These are phyloP conservation scores for Philaethria dido DNA, from an alignment of 2,888 invertebrate genomes.

Conservation along the genomic window DNA sequence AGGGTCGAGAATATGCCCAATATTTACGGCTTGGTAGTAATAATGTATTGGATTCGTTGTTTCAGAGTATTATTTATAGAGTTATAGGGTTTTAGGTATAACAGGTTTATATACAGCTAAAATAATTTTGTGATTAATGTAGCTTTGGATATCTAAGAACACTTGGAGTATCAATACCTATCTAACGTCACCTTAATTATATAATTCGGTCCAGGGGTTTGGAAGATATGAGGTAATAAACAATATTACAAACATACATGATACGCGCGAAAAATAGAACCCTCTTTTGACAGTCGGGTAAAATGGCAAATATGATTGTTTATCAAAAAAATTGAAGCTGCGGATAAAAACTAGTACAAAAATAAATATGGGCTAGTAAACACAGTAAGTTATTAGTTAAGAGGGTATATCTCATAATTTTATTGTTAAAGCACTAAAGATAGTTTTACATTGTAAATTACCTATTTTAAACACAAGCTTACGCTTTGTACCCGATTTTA, in stretches of 20 bases:
- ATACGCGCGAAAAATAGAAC: no score
- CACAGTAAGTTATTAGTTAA: not conserved
- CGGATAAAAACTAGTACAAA: no score
- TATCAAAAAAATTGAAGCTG: no score
- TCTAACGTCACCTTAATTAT: no score
- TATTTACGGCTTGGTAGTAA: constrained; percentile 19
- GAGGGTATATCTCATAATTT: not conserved
- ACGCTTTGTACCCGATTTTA: constrained; percentile 16
- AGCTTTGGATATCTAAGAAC: no score
- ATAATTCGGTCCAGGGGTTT: no score
- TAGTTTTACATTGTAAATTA: constrained; percentile 12
- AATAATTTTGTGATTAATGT: not conserved
- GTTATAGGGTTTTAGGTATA: not conserved
- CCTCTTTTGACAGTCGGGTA: no score
- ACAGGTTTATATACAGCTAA: not conserved
- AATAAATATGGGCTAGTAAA: no score
- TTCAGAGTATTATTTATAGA: constrained; percentile 1
- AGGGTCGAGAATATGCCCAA: constrained; percentile 21
- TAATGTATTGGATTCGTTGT: constrained; percentile 15
- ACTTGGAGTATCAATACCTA: no score
- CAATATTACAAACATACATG: no score
- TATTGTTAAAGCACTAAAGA: constrained; percentile 19
- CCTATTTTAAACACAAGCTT: constrained; percentile 18
- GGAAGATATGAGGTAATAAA: no score
- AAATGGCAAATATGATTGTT: no score